Base-by-base conservation (phyloP, 2,113 vertebrate genomes). In the Mandrillus leucophaeus region DNA sequence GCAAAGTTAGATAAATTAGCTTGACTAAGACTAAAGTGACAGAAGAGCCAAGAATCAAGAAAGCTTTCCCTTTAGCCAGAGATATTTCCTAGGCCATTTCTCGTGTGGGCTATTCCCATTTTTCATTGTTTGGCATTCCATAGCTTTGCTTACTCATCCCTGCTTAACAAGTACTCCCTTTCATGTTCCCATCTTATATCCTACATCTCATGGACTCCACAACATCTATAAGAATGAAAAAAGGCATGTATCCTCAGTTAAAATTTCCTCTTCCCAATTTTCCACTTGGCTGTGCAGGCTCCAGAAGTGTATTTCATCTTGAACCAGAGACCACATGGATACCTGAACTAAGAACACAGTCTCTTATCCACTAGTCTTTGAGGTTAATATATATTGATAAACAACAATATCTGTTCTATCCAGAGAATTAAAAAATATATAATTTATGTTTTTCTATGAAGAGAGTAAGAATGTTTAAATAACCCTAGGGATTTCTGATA, bases 331-430 rank as follows among this genome's bases (percentile, higher is more conserved):
- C 86, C 43, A 13, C 32, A 13, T 20, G 88, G 80, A 48, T 61
- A n/a, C 32, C n/a, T 86, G 17, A 70, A 89, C 86, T 93, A 57
- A 92, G 73, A 96, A 52, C 14, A 43, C 30, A 81, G 79, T 23
- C 73, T 94, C n/a, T 85, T 52, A 86, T 64, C 76, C 16, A 83
- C n/a, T 20, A 35, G 16, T 57, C 81, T 92, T 92, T 86, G 89
- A 91, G 57, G 43, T 76, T 90, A 94, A 94, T 88, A 88, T 25
- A 48, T 48, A 50, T 59, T 66, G 73, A 90, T 64, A 48, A 96
- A 73, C 72, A 79, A 72, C 10, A 45, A 40, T 72, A 4, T 73
- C 73, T 93, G 0, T 68, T 68, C n/a, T 73, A n/a, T 78, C 59
- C 22, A 72, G 50, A 90, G 38, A 76, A 90, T 0, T 93, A 18